phyloP scores from a whole-genome alignment of 2,888 invertebrate species.

The Cephalotes varians region DNA sequence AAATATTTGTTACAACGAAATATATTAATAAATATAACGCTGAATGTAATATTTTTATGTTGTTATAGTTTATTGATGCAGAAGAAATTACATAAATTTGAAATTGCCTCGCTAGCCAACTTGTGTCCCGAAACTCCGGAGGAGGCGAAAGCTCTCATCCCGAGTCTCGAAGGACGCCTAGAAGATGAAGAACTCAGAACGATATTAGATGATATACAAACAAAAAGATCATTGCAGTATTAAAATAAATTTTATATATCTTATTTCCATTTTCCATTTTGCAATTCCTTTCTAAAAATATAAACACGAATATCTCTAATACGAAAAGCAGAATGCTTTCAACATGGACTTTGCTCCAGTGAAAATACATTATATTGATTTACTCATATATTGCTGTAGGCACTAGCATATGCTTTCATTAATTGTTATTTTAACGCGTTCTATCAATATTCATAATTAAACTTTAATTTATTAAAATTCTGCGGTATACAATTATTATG shows the following conservation, averaged over 20 bases:
- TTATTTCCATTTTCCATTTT: neutral
- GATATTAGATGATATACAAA: slow-evolving; percentile 98
- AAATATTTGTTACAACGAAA: neutral
- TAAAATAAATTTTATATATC: slow-evolving; percentile 84
- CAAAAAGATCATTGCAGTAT: slow-evolving; percentile 99
- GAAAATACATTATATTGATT: slow-evolving; percentile 12
- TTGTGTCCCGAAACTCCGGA: slow-evolving; percentile 99
- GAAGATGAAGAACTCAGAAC: slow-evolving; percentile 99
- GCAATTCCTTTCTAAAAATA: slow-evolving; percentile 31
- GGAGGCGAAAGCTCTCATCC: slow-evolving; percentile 99
- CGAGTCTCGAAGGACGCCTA: slow-evolving; percentile 98
- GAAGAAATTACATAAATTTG: slow-evolving; percentile 99
- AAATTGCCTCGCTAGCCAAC: slow-evolving; percentile 98
- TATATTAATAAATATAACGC: neutral
- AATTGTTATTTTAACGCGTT: slow-evolving; percentile 17
- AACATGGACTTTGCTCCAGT: neutral
- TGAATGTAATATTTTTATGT: slow-evolving; percentile 51
- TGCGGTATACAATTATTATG: neutral
- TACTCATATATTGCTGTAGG: neutral
- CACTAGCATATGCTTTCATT: neutral
- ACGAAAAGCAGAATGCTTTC: neutral
- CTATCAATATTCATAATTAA: slow-evolving; percentile 10
- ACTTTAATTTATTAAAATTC: slow-evolving; percentile 14
- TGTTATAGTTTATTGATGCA: slow-evolving; percentile 93
- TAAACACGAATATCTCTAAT: neutral